A percentile compares a stretch with the other conserved stretches of the same genome.
These are phyloP conservation scores for Pseudonaja textilis DNA, from an alignment of 2,113 vertebrate genomes.

Conservation along the genomic window DNA sequence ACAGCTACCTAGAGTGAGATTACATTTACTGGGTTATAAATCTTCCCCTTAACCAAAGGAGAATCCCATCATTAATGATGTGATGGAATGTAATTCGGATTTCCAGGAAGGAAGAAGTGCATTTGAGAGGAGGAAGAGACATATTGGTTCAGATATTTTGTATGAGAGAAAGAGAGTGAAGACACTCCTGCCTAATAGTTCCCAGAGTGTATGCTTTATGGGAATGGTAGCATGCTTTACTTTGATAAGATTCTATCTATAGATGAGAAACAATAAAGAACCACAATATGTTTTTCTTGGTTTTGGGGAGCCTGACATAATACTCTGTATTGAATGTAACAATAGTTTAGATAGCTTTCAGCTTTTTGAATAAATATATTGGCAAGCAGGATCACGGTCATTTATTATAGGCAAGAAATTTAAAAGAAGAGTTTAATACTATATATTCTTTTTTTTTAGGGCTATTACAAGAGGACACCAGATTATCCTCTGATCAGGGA, in stretches of 20 bases:
- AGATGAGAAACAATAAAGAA: neutral
- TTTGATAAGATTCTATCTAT: neutral
- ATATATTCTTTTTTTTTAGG: constrained; percentile 67
- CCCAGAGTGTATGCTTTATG: neutral
- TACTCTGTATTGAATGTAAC: neutral
- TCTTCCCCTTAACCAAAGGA: neutral
- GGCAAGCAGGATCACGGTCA: neutral
- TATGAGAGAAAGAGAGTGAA: neutral
- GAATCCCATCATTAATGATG: neutral
- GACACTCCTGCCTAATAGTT: neutral
- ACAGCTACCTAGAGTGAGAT: neutral
- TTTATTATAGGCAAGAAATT: neutral
- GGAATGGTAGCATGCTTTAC: neutral
- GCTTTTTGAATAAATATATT: neutral
- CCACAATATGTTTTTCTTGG: neutral
- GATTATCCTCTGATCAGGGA: constrained; percentile 92
- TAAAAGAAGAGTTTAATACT: constrained; percentile 7
- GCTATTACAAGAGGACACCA: constrained; percentile 91
- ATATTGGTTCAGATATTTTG: neutral
- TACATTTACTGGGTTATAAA: neutral
- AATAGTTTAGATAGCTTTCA: neutral
- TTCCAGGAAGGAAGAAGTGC: neutral
- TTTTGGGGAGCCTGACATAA: neutral
- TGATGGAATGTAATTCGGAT: neutral
- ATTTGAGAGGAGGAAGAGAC: neutral